These are phyloP conservation scores for Calyptommatus sinebrachiatus DNA, from an alignment of 2,113 vertebrate genomes.

Conservation along the genomic window DNA sequence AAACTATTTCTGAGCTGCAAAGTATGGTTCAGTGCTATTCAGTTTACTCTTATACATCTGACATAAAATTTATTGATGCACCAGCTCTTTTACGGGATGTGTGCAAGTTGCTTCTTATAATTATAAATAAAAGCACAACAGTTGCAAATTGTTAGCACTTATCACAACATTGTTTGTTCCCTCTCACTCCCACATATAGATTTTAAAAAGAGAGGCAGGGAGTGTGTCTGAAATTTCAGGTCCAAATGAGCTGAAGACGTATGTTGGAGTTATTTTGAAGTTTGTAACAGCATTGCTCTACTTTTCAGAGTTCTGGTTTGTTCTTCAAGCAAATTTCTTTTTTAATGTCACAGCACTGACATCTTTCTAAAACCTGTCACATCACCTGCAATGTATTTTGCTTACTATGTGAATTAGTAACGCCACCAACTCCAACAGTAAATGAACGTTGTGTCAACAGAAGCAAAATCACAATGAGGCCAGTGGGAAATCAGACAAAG, in stretches of 20 bases:
- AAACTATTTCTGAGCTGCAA: no score
- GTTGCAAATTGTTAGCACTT: constrained; percentile 18
- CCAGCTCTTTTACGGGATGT: constrained; percentile 14
- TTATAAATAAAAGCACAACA: constrained; percentile 28
- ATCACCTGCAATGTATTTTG: background rate
- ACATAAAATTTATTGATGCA: background rate
- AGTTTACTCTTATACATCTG: no score
- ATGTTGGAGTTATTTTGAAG: background rate
- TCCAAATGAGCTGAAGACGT: background rate
- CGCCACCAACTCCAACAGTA: no score
- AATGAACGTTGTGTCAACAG: background rate
- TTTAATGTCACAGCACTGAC: background rate
- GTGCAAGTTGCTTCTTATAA: background rate
- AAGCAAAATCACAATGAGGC: background rate
- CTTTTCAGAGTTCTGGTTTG: background rate
- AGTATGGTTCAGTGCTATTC: no score
- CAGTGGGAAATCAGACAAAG: background rate
- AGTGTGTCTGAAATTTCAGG: background rate
- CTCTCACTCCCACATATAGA: background rate
- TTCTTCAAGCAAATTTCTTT: background rate
- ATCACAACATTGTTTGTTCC: constrained; percentile 5
- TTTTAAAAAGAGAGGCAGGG: background rate
- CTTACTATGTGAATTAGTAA: background rate
- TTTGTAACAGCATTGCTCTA: constrained; percentile 4
- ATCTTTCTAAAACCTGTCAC: background rate